Evolutionary conservation across 1,140 invertebrate genomes (phyloP).

Genomic region (Drosophila parvula): DNA sequence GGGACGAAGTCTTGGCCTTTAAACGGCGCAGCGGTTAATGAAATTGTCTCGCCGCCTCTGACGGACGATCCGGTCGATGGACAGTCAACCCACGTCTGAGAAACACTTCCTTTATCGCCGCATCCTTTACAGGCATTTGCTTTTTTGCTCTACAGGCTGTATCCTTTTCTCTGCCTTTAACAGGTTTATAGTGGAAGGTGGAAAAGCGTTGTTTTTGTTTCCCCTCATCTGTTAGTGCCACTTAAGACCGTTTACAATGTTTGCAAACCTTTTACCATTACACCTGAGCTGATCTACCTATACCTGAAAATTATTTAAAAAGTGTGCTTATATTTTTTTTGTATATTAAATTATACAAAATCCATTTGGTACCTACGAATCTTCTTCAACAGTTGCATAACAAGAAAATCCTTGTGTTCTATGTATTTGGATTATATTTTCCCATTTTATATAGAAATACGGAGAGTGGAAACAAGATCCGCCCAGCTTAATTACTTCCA

Average conservation of each 20-base stretch:
- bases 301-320: background rate
- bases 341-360: no score
- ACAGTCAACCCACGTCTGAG: background rate
- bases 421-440: background rate
- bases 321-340: background rate
- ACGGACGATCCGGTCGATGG: conserved; percentile 17
- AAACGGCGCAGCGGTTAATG: conserved; percentile 64
- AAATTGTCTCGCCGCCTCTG: conserved; percentile 61
- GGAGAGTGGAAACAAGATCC: background rate
- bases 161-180: background rate
- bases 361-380: background rate
- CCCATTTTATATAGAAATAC: background rate
- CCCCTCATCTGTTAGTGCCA: background rate
- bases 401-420: background rate
- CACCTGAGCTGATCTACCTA: background rate
- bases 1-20: conserved; percentile 48
- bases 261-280: background rate
- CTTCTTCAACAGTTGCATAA: background rate
- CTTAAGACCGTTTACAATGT: background rate
- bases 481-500: conserved; percentile 23
- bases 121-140: background rate
- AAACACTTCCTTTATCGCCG: conserved; percentile 3
- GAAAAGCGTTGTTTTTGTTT: conserved; percentile 5
- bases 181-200: conserved; percentile 54
- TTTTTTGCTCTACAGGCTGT: background rate